Evolutionary conservation across 2,888 invertebrate genomes (phyloP), one percentile per base, ranked within the genome.

Genomic region (Nephrotoma flavescens): DNA sequence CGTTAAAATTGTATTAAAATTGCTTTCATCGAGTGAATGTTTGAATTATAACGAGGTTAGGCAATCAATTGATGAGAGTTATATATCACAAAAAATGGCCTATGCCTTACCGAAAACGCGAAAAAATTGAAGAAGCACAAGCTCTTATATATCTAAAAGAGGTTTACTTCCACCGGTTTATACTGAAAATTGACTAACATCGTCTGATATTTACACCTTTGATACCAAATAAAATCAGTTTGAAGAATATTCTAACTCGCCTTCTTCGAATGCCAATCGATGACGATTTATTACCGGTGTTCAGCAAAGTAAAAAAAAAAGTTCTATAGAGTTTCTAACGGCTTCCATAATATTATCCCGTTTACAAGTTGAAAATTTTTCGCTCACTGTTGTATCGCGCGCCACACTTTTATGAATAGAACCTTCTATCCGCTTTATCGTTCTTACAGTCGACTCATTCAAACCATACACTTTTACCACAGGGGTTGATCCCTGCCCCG

Each of bases 101-200:
- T 88, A 15, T 42, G 88, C 6, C 84, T 88, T n/a, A 87, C 87
- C 6, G 87, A 86, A 15, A 86, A 71, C 12, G 88, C 86, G 41
- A 88, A 88, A 87, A 71, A 45, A 52, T 88, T 41, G 7, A 86
- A 2, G 47, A 57, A 42, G n/a, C 52, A 6, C 86, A 87, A 86
- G 88, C 88, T 2, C 86, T 87, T 42, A 44, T 86, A 42, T 88
- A 87, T 41, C 52, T 88, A 0, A 42, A 86, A 19, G 87, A 88
- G 85, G 88, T 41, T 86, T 87, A 41, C 47, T 52, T 71, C 15
- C 41, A 41, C 9, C 42, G 15, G 31, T 31, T 31, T 31, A 31
- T 31, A 6, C 12, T 6, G 44, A 87, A 71, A 71, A 41, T 3
- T 11, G 31, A n/a, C 45, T 41, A 83, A n/a, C n/a, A n/a, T n/a